Evolutionary conservation across 1,140 invertebrate genomes (phyloP), one percentile per base, ranked within the genome.

Genomic region (Lepeophtheirus salmonis): DNA sequence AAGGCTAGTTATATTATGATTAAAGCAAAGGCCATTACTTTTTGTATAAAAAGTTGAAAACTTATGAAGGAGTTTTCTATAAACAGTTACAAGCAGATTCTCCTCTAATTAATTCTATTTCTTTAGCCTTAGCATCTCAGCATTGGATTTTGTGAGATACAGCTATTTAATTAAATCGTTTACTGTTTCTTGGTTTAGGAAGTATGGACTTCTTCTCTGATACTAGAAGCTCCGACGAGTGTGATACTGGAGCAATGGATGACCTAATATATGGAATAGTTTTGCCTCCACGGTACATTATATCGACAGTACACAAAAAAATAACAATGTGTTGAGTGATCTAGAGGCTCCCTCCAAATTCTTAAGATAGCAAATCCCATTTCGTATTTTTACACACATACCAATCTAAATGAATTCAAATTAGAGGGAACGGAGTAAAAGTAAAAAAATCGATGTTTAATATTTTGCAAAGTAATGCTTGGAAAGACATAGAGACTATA

Each of bases 311-410:
- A n/a, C n/a, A 41, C n/a, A n/a, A n/a, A 22, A 17, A 62, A 25
- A 51, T 10, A 60, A 30, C 53, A 63, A 20, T 17, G 54, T 20
- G 49, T 58, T 62, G 49, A 12, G 23, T 41, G 56, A 62, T 23
- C 56, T 61, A 21, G 23, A 52, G 17, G 51, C 6, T 17, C 61
- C 48, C 26, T 62, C 64, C 62, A 62, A 63, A 51, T 62, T 64
- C 22, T 65, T 64, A 53, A 52, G 62, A 64, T 60, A 67, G 22
- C 62, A 21, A 22, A 61, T 53, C 26, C 64, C 62, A 52, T 22
- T 6, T 10, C 30, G 6, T 41, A 48, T 66, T 63, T 26, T 58
- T 54, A 10, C 30, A 6, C 30, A 10, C n/a, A 41, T 41, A n/a
- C n/a, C n/a, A n/a, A n/a, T n/a, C n/a, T n/a, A n/a, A 41, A n/a